Conservation (phyloP, 92 coral and sea anemone species). For the Blastomussa wellsi region DNA sequence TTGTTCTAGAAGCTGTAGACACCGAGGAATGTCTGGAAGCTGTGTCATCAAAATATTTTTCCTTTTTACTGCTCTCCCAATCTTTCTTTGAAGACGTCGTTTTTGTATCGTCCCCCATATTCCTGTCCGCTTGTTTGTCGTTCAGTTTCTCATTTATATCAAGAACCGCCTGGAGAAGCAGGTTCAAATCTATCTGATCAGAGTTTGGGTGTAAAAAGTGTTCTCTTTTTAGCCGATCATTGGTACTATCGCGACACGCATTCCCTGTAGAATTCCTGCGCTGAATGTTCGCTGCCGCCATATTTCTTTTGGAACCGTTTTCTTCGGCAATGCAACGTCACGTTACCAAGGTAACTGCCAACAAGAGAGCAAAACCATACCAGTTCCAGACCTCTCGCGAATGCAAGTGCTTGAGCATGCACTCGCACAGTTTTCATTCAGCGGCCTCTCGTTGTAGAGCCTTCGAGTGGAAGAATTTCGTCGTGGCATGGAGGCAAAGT, state of each 20-base stretch:
- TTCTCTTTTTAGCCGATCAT: conserved; percentile 77
- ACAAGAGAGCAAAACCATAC: neutral
- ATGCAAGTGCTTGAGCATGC: conserved; percentile 34
- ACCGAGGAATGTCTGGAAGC: conserved; percentile 55
- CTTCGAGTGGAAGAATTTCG: conserved; percentile 83
- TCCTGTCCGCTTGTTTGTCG: conserved; percentile 39
- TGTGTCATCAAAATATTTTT: conserved; percentile 49
- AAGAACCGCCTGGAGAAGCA: conserved; percentile 91
- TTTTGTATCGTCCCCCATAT: conserved; percentile 1
- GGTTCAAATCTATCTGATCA: conserved; percentile 89
- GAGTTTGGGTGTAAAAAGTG: conserved; percentile 92
- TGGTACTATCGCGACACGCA: conserved; percentile 49
- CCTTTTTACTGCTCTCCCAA: conserved; percentile 9
- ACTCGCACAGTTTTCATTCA: conserved; percentile 28
- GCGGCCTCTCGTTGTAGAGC: conserved; percentile 55
- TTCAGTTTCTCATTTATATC: conserved; percentile 90
- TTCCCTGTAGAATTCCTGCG: conserved; percentile 53
- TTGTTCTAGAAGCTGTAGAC: conserved; percentile 58
- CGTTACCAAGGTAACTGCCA: conserved; percentile 54
- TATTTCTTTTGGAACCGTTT: conserved; percentile 42
- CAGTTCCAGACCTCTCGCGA: conserved; percentile 31
- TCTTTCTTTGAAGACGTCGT: conserved; percentile 13
- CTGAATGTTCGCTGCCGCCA: conserved; percentile 59
- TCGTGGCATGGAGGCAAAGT: conserved; percentile 99
- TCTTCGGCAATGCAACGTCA: neutral